A percentile compares a stretch with the other conserved stretches of the same genome.
phyloP scores from a whole-genome alignment of 2,797 vertebrate genomes.

The Pangasius krempfi region DNA sequence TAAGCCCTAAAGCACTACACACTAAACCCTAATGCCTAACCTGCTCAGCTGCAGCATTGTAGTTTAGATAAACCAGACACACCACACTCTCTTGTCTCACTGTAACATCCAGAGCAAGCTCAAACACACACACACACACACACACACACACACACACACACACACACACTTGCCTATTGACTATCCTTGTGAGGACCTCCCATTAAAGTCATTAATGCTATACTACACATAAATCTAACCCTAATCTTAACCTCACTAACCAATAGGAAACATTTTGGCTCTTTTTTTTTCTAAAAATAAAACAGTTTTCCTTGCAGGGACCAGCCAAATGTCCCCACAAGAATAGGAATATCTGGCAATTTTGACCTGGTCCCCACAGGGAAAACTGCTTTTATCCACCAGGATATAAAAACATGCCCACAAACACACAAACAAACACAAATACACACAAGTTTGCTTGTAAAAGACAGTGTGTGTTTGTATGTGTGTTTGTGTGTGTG shows the following conservation, averaged over 20 bases:
- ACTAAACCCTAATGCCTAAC: constrained; percentile 15
- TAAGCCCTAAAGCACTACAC: constrained; percentile 19
- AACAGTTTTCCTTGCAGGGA: not conserved
- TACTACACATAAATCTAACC: not conserved
- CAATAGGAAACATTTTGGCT: not conserved
- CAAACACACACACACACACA: not conserved
- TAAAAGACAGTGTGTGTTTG: not conserved
- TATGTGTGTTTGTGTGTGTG: not conserved
- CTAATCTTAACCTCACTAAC: not conserved
- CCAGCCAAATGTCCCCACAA: not conserved
- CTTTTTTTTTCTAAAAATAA: not conserved
- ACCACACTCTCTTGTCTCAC: constrained; percentile 6
- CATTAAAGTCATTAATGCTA: not conserved
- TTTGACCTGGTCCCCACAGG: not conserved
- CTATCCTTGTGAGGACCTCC: not conserved
- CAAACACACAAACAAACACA: not conserved
- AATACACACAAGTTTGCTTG: not conserved
- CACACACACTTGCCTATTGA: not conserved
- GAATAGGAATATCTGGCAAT: not conserved
- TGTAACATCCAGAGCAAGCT: constrained; percentile 49
- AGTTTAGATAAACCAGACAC: constrained; percentile 59
- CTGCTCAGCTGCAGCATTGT: constrained; percentile 54
- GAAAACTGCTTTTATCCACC: not conserved
- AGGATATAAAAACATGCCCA: not conserved
- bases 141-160: not conserved